phyloP scores from a whole-genome alignment of 1,140 invertebrate species.

The Drosophila melanica region DNA sequence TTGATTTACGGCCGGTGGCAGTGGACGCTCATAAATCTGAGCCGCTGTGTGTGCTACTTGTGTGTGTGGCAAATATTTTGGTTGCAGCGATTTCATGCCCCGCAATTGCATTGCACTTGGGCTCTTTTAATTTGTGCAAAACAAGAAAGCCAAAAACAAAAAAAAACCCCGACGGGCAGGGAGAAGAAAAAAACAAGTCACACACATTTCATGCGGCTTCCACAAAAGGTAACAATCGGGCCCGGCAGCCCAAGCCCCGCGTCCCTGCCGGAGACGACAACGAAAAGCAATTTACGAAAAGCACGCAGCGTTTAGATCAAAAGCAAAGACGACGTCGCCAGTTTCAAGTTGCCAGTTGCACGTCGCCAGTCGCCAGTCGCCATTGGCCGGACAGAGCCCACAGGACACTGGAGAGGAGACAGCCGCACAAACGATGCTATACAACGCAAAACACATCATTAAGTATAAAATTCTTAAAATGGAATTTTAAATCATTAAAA shows the following conservation, averaged over 20 bases:
- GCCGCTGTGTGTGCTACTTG: constrained; percentile 11
- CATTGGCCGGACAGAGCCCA: constrained; percentile 42
- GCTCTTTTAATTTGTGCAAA: constrained; percentile 41
- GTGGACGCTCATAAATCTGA: constrained; percentile 59
- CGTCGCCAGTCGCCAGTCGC: constrained; percentile 44
- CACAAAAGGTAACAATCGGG: constrained; percentile 67
- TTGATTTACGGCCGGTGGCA: constrained; percentile 66
- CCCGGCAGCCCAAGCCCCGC: constrained; percentile 25
- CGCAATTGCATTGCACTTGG: constrained; percentile 70
- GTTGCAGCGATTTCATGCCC: constrained; percentile 76
- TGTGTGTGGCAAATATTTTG: constrained; percentile 75
- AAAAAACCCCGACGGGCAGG: constrained; percentile 6
- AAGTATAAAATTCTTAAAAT: constrained; percentile 85
- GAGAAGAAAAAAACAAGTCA: constrained; percentile 55
- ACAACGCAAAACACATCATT: constrained; percentile 84
- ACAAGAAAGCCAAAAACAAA: constrained; percentile 22
- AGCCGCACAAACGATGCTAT: constrained; percentile 55
- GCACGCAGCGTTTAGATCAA: constrained; percentile 82
- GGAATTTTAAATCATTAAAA: constrained; percentile 84
- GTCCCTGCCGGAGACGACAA: constrained; percentile 53
- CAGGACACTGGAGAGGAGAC: constrained; percentile 4
- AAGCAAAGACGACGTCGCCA: constrained; percentile 63
- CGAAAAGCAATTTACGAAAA: constrained; percentile 82
- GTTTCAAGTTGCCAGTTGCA: constrained; percentile 57
- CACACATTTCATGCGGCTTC: constrained; percentile 83